Evolutionary conservation across 2,113 vertebrate genomes (phyloP).

Genomic region (Paramisgurnus dabryanus): DNA sequence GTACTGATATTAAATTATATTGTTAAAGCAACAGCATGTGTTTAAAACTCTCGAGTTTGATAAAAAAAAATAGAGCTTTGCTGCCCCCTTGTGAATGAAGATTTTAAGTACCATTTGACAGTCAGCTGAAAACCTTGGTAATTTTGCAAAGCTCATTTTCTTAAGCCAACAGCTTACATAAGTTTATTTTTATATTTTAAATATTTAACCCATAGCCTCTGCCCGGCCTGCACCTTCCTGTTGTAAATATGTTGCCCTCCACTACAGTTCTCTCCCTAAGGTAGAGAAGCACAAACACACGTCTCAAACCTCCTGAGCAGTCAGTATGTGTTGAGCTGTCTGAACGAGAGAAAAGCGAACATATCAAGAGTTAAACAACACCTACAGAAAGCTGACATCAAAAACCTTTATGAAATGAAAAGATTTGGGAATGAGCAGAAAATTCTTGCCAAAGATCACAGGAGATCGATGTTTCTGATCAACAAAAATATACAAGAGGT

Average conservation of each 20-base stretch:
- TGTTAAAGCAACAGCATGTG: neutral
- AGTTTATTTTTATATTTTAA: neutral
- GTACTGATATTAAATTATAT: too few relatives aligned
- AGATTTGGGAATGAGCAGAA: slow-evolving; percentile 12
- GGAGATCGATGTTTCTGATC: slow-evolving; percentile 42
- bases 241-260: neutral
- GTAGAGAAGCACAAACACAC: slow-evolving; percentile 10
- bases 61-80: slow-evolving; percentile 15
- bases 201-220: neutral
- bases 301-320: slow-evolving; percentile 2
- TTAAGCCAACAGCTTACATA: neutral
- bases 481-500: slow-evolving; percentile 42
- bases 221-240: neutral
- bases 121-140: neutral
- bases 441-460: slow-evolving; percentile 32
- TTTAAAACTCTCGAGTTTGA: neutral
- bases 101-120: neutral
- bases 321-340: slow-evolving; percentile 1
- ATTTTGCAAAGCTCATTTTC: neutral
- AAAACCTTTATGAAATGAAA: slow-evolving; percentile 41
- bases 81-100: slow-evolving; percentile 46
- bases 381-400: slow-evolving; percentile 32
- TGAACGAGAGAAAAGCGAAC: neutral
- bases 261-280: slow-evolving; percentile 18
- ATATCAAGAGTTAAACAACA: neutral